Base-by-base conservation (phyloP, 2,113 vertebrate species). In the Leiothrix lutea region DNA sequence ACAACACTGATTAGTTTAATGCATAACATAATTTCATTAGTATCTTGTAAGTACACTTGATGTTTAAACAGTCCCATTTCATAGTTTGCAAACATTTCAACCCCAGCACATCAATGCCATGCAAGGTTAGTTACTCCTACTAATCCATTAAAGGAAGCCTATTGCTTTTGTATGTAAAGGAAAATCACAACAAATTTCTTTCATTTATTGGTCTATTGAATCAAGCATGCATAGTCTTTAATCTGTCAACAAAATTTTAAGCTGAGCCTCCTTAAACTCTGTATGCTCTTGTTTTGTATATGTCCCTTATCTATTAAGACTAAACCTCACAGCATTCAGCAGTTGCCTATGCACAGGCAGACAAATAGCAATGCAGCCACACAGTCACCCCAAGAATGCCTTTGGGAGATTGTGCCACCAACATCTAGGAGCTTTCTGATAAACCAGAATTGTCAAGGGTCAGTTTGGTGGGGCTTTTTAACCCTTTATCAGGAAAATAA, bases 341-440 rank as follows among this genome's bases (percentile, higher is more conserved):
- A 33, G 36, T 6, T 80, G 8, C 24, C 18, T 23, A 5, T 18
- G 33, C 24, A 45, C 23, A 64, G 45, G 17, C 21, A 81, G 78
- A 29, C 17, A 62, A 36, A 29, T 4, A 80, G 31, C 8, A 45
- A 18, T 28, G 17, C 25, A 79, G 18, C 23, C 44, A 38, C 9
- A 9, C 26, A 51, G 29, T 12, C 21, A 38, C 18, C 12, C 18
- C 64, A 44, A 57, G 31, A 13, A 21, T n/a, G 19, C 9, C 19
- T 70, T 56, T 42, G 20, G 20, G 33, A 72, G 33, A 21, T 5
- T 62, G 9, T 18, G 21, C 20, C 38, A 66, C 17, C 25, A 61
- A 66, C 5, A 42, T 1, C 0, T 12, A 19, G 1, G 4, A 67
- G 4, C 2, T 75, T 80, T 86, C 33, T 8, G 2, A 14, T 21